phyloP scores from a whole-genome alignment of 2,888 invertebrate species.

The Iselma pallidipennis region DNA sequence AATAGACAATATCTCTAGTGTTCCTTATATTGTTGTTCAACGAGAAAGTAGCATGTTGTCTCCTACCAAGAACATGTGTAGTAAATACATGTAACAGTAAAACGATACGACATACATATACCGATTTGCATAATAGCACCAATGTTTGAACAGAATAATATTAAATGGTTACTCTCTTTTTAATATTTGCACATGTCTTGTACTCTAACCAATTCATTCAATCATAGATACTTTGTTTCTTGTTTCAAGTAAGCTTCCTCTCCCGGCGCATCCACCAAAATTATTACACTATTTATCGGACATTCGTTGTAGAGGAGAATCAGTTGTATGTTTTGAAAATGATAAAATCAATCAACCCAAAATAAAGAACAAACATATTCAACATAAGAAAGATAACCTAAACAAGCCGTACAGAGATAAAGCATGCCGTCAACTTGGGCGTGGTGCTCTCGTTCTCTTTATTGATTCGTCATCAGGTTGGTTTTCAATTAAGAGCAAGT shows the following conservation, averaged over 20 bases:
- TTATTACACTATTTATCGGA: too few relatives aligned
- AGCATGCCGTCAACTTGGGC: constrained; percentile 34
- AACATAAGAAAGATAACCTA: constrained; percentile 3
- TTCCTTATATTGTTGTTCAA: background rate
- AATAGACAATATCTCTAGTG: background rate
- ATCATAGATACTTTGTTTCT: too few relatives aligned
- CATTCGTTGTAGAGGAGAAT: background rate
- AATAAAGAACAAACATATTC: background rate
- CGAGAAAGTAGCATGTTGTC: background rate
- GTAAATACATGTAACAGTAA: background rate
- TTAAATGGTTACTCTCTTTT: background rate
- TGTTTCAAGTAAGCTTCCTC: too few relatives aligned
- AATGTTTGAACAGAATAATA: background rate
- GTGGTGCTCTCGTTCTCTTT: constrained; percentile 50
- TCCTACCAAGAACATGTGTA: background rate
- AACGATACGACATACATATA: too few relatives aligned
- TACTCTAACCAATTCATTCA: too few relatives aligned
- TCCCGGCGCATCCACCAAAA: background rate
- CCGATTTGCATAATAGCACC: background rate
- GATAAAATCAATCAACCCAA: background rate
- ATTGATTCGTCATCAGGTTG: constrained; percentile 60
- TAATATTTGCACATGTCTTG: too few relatives aligned
- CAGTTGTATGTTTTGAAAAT: background rate
- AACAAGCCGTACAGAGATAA: constrained; percentile 14
- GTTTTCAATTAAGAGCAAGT: constrained; percentile 59